Base-by-base conservation (phyloP, 2,888 invertebrate genomes). In the Morpho helenor region DNA sequence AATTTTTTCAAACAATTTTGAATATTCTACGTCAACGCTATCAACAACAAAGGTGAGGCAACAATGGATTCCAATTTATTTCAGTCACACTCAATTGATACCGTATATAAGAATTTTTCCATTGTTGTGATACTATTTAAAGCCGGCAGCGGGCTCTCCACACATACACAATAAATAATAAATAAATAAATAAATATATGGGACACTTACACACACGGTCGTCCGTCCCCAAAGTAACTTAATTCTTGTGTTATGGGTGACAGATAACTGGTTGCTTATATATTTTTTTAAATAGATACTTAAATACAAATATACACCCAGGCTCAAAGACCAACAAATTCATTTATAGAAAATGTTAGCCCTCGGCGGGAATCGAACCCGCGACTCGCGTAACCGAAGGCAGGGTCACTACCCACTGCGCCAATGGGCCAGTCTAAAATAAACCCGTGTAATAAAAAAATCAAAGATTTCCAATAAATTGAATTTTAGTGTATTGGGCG, bases 1-100 rank as follows among this genome's bases (percentile, higher is more conserved):
- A 31, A 31, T 31, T 31, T 31, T 31, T 31, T 31, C 0, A 31
- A 40, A 47, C 8, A 47, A 49, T 49, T 31, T 31, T 31, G 31
- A 31, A 31, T 31, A 31, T 31, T 31, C 31, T 31, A 31, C 31
- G 31, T 31, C 31, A 31, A 31, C 31, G 31, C 31, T 31, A 31
- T 31, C 16, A 16, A 16, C 16, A 31, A 31, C 31, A 1, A 31
- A 31, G 31, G 31, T 31, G 31, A 31, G 42, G 48, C 45, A 54
- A 54, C 54, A 54, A 48, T 42, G 54, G 48, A 54, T 8, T 48
- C 8, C 53, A 41, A 53, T 54, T 54, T 43, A 41, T 48, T 54
- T 23, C 48, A 47, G 42, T 42, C 54, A 54, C 48, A 54, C 54
- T 54, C 54, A 42, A 54, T 54, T 47, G 48, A 54, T 48, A 54